Percentiles rank a stretch among this genome's conserved stretches.
Evolutionary conservation across 2,888 invertebrate genomes (phyloP).

Genomic region (Mythimna impura): DNA sequence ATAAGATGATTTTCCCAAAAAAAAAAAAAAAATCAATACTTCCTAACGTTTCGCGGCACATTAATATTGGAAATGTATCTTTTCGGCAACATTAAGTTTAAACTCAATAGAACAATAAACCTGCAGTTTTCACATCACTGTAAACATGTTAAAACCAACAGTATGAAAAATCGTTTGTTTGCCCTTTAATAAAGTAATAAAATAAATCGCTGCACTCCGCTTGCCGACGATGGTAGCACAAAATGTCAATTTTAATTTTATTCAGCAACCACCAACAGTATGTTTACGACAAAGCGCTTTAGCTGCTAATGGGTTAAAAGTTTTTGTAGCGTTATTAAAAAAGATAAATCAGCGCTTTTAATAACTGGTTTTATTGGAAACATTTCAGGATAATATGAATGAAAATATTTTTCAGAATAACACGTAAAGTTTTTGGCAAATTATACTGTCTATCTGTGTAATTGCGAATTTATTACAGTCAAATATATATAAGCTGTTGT

Average conservation of each 20-base stretch:
- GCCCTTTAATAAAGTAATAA: conserved; percentile 80
- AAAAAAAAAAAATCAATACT: too few relatives aligned
- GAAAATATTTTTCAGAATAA: conserved; percentile 13
- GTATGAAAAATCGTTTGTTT: conserved; percentile 74
- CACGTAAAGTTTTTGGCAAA: conserved; percentile 5
- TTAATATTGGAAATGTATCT: too few relatives aligned
- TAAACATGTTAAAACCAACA: conserved; percentile 72
- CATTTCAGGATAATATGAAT: conserved; percentile 25
- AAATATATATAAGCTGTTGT: background rate
- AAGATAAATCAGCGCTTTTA: conserved; percentile 52
- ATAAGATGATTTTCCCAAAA: too few relatives aligned
- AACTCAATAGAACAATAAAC: background rate
- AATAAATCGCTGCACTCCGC: conserved; percentile 77
- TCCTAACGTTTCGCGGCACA: too few relatives aligned
- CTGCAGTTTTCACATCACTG: background rate
- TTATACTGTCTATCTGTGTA: background rate
- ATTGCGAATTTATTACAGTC: background rate
- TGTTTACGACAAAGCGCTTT: conserved; percentile 68
- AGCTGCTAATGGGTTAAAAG: conserved; percentile 70
- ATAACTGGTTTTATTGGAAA: conserved; percentile 35
- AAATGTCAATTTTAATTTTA: conserved; percentile 82
- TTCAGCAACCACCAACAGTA: conserved; percentile 71
- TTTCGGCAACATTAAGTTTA: background rate
- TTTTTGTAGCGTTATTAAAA: conserved; percentile 60
- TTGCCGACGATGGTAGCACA: conserved; percentile 61